Base-by-base conservation (phyloP, 2,888 invertebrate species). In the Dolomedes plantarius region DNA sequence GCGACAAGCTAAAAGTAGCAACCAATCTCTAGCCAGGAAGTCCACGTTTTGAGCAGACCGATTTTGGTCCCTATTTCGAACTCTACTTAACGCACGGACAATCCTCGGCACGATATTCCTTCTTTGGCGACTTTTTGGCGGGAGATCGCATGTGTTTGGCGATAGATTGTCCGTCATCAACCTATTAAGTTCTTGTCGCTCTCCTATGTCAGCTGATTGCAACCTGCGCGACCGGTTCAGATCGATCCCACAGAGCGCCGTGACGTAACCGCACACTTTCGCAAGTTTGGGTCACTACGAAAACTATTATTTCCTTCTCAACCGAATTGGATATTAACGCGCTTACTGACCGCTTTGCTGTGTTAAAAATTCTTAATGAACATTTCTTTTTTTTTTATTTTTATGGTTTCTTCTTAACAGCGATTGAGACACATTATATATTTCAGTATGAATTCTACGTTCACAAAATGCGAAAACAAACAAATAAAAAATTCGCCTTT, bases 171-270 rank as follows among this genome's bases (percentile, higher is more conserved):
- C 41, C 71, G 69, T 39, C 39, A 69, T 11, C 71, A 71, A 71
- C 46, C 29, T 71, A 71, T 46, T 39, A 46, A 71, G 46, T 29
- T 27, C 71, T 41, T 11, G 41, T 19, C 56, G 56, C 39, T 50
- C 32, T 29, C 31, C 27, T 23, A 23, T 74, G 82, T 65, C 82
- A 76, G 76, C 76, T 80, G 76, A 69, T 69, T 6, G 64, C 41
- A 73, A 83, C 76, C 71, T 73, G 77, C 73, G 62, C 83, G 77
- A 85, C 83, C 83, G 77, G 83, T 85, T 83, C 71, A 19, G 23
- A 56, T 39, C 27, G 31, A 50, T 29, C 56, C 36, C 56, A 39
- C 32, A 9, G 36, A 69, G 46, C 31, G 19, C 31, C 36, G 32
- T 79, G 65, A 71, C 72, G 72, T 79, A 79, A 79, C 71, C 29